These are phyloP conservation scores for Diaprepes abbreviatus DNA, from an alignment of 2,888 invertebrate genomes.

Conservation along the genomic window DNA sequence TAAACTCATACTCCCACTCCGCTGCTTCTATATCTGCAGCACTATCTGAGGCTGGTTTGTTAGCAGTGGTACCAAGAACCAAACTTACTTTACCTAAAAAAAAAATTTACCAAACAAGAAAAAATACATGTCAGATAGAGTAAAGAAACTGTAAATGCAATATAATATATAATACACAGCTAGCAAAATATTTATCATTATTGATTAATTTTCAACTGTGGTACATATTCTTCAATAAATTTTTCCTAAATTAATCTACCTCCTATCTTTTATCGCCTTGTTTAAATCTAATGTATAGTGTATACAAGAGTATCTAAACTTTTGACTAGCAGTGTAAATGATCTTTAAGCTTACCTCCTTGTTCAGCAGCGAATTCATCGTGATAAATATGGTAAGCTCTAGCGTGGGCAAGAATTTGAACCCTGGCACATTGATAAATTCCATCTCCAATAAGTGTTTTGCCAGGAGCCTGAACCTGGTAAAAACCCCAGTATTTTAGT, in stretches of 20 bases:
- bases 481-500: not conserved
- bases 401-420: slow-evolving; percentile 67
- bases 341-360: slow-evolving; percentile 51
- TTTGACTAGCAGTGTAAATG: no score
- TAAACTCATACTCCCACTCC: slow-evolving; percentile 51
- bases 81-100: slow-evolving; percentile 57
- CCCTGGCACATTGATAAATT: slow-evolving; percentile 73
- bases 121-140: no score
- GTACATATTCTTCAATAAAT: no score
- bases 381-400: slow-evolving; percentile 65
- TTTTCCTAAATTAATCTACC: no score
- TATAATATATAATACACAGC: no score
- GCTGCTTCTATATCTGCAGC: slow-evolving; percentile 49
- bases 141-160: no score
- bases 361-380: slow-evolving; percentile 61
- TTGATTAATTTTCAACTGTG: no score
- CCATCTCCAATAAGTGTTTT: slow-evolving; percentile 34
- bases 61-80: slow-evolving; percentile 51
- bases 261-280: no score
- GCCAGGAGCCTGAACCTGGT: slow-evolving; percentile 48
- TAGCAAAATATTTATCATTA: no score
- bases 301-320: no score
- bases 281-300: no score
- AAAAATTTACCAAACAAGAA: no score
- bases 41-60: slow-evolving; percentile 51